Conservation (phyloP, 2,113 vertebrate genomes). For the Mirounga angustirostris region DNA sequence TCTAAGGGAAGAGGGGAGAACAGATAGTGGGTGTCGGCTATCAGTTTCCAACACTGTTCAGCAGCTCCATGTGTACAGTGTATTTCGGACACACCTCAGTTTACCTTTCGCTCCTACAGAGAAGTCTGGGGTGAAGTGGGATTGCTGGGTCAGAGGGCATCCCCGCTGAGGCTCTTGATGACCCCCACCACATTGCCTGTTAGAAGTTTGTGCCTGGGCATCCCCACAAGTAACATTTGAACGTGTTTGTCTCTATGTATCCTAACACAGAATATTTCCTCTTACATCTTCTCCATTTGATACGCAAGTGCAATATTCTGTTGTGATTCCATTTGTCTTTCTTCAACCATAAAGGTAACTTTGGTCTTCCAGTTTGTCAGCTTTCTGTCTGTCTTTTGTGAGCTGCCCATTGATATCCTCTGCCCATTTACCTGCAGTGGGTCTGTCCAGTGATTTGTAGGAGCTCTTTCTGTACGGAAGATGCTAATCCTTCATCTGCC, state of each 20-base stretch:
- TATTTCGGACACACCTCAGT: fast-evolving
- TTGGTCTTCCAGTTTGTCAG: background rate
- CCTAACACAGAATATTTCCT: background rate
- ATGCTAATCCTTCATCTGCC: no score
- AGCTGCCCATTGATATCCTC: background rate
- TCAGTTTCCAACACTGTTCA: background rate
- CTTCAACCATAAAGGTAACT: fast-evolving
- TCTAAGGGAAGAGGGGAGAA: background rate
- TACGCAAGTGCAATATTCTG: background rate
- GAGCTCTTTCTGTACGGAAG: background rate
- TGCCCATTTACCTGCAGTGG: fast-evolving
- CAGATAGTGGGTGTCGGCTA: background rate
- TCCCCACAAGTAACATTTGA: fast-evolving
- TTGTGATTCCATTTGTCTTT: background rate
- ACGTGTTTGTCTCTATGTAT: background rate
- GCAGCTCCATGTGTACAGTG: fast-evolving
- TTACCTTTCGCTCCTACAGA: fast-evolving
- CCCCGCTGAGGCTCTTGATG: background rate
- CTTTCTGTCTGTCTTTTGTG: no score
- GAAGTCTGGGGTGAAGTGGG: background rate
- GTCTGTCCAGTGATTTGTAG: fast-evolving
- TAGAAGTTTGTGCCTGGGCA: fast-evolving
- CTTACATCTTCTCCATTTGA: background rate
- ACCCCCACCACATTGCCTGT: fast-evolving
- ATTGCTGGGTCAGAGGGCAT: fast-evolving